Conservation (phyloP, 2,797 vertebrate genomes). For the Cuniculus paca region DNA sequence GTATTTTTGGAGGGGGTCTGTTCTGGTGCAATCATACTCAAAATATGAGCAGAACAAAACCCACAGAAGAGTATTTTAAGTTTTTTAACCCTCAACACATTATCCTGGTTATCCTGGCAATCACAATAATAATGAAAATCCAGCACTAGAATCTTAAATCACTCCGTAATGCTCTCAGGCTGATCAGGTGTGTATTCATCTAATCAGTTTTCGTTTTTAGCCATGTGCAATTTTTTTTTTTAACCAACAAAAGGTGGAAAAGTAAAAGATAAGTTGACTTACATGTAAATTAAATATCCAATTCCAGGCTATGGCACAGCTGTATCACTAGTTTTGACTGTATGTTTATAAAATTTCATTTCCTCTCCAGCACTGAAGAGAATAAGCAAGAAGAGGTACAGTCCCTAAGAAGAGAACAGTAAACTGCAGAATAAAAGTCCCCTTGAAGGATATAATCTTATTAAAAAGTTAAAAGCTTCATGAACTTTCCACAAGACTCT, state of each 20-base stretch:
- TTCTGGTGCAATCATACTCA: conserved; percentile 32
- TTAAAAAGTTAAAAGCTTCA: conserved; percentile 33
- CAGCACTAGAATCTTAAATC: background rate
- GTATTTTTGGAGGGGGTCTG: background rate
- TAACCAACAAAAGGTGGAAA: background rate
- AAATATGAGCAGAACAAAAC: conserved; percentile 21
- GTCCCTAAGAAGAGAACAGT: conserved; percentile 22
- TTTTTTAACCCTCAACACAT: background rate
- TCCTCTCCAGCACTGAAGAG: background rate
- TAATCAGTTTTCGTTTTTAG: background rate
- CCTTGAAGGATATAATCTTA: background rate
- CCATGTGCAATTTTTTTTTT: background rate
- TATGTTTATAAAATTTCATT: background rate
- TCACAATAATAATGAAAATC: background rate
- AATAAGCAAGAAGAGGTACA: background rate
- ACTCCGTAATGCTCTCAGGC: background rate
- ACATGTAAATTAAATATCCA: background rate
- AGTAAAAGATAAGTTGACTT: background rate
- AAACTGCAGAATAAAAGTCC: conserved; percentile 16
- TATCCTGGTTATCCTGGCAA: background rate
- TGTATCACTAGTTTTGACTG: conserved; percentile 1
- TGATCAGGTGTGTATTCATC: background rate
- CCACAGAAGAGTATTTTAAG: background rate
- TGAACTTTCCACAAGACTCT: conserved; percentile 13
- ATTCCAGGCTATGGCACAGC: background rate